phyloP scores from a whole-genome alignment of 2,113 vertebrate species.

The Meriones unguiculatus region DNA sequence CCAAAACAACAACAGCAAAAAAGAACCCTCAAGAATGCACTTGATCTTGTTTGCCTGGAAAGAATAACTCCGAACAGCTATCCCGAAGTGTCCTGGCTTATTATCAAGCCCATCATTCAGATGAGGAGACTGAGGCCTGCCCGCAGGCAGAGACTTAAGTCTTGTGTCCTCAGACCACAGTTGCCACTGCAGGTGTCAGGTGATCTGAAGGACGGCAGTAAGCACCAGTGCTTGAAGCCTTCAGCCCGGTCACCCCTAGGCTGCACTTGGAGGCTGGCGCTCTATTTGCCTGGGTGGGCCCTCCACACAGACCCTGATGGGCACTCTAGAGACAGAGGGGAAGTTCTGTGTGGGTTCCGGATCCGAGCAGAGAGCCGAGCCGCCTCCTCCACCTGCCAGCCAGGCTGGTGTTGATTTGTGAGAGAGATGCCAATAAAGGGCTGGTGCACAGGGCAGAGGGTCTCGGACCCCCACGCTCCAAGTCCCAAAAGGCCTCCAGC shows the following conservation, averaged over 20 bases:
- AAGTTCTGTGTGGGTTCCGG: accelerated
- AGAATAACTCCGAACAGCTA: not conserved
- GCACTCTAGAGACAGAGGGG: accelerated
- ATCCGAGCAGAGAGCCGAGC: not conserved
- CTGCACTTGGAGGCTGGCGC: not conserved
- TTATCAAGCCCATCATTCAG: not conserved
- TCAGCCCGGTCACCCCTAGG: not conserved
- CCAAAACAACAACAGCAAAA: no score
- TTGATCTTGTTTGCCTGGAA: not conserved
- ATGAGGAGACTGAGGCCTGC: not conserved
- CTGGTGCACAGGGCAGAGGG: not conserved
- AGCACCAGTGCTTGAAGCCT: not conserved
- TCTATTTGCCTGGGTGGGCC: not conserved
- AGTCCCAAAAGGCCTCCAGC: no score
- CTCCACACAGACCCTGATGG: not conserved
- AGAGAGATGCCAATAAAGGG: not conserved
- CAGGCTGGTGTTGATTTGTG: not conserved
- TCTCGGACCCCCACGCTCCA: accelerated
- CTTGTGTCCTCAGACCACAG: not conserved
- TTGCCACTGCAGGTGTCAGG: not conserved
- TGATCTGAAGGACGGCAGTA: not conserved
- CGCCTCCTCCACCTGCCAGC: not conserved
- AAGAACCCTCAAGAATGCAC: not conserved
- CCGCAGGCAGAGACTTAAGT: not conserved
- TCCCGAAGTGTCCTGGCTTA: not conserved